A percentile compares a stretch with the other conserved stretches of the same genome.
phyloP scores from a whole-genome alignment of 2,113 vertebrate genomes.

The Anguilla japonica region DNA sequence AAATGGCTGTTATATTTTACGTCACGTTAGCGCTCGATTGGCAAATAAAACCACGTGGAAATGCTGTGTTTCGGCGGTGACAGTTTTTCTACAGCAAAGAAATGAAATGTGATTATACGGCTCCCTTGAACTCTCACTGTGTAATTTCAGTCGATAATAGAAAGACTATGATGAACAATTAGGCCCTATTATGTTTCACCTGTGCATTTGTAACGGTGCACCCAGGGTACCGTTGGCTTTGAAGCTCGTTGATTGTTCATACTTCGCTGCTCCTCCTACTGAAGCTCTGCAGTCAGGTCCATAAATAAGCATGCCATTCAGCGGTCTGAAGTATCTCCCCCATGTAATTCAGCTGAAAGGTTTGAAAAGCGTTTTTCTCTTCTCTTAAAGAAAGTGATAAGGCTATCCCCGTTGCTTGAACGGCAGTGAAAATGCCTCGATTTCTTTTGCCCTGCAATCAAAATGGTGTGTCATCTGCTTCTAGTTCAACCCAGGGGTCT shows the following conservation, averaged over 20 bases:
- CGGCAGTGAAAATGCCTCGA: background rate
- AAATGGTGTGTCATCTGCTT: slow-evolving; percentile 47
- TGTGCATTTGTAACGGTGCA: background rate
- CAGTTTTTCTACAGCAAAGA: background rate
- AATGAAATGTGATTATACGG: background rate
- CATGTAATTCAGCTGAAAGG: background rate
- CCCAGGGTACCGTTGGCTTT: background rate
- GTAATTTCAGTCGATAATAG: background rate
- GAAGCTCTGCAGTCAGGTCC: background rate
- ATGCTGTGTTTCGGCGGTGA: background rate
- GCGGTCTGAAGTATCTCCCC: background rate
- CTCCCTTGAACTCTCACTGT: background rate
- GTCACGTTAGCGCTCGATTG: background rate
- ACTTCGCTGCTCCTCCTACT: background rate
- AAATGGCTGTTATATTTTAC: background rate
- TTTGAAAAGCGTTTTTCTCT: background rate
- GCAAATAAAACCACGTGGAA: background rate
- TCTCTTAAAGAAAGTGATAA: background rate
- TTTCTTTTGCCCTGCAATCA: background rate
- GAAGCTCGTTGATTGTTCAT: background rate
- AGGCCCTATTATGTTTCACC: background rate
- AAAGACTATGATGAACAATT: background rate
- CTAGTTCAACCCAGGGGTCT: background rate
- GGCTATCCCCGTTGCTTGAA: background rate
- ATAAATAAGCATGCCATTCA: background rate